Base-by-base conservation (phyloP, 2,888 invertebrate species). In the Trypoxylon attenuatum region DNA sequence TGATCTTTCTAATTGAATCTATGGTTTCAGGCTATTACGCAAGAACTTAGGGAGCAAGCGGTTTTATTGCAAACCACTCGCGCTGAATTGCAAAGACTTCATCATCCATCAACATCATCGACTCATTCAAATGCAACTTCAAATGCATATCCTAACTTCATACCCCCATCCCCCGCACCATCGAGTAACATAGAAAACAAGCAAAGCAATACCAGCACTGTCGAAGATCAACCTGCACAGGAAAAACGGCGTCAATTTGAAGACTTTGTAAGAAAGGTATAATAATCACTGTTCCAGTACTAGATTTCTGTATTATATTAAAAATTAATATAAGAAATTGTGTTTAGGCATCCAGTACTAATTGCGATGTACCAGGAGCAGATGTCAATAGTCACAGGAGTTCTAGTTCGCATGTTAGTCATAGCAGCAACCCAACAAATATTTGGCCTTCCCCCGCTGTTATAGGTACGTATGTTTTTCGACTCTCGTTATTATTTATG, bases 161-260 rank as follows among this genome's bases (percentile, higher is more conserved):
- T 79, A 6, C 78, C 82, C 18, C 73, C 74, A 16, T 62, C 66
- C 1, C 43, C 71, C 0, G 66, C 71, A 43, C 52, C 78, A 49
- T 47, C 71, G 10, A 52, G 8, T 21, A 27, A 53, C 8, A 54
- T 69, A 4, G 83, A 85, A 42, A 84, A 79, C 49, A 83, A 84
- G 27, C 78, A 75, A 43, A 82, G 78, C 42, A 84, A 84, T 64
- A 81, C 78, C 19, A 87, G 64, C 85, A 89, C 66, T 84, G 87
- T 29, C 72, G 87, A 50, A 68, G 76, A 62, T 56, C 78, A 78
- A 47, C 77, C 80, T 16, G 75, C 74, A 22, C 91, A 91, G 8
- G 90, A 91, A 45, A 93, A 92, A 80, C 91, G 91, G 79, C 87
- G 90, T 8, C 92, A 92, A 72, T 86, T 92, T 1, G 92, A 92